phyloP scores from a whole-genome alignment of 2,797 vertebrate species.

The Coccyzus lansbergi region DNA sequence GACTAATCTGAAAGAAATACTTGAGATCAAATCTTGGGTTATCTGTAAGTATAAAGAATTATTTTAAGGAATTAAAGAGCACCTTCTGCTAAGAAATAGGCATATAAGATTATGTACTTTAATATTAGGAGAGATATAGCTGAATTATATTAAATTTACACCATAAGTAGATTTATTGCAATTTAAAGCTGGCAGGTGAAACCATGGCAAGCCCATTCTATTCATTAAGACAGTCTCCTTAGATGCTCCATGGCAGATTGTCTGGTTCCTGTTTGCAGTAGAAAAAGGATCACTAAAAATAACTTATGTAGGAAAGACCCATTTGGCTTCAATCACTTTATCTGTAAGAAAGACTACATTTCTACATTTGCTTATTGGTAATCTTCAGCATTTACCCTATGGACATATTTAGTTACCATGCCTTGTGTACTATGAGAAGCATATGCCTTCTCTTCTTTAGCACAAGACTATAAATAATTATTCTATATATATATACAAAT shows the following conservation, averaged over 20 bases:
- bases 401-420: neutral
- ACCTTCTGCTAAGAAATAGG: neutral
- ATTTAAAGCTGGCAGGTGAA: neutral
- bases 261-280: neutral
- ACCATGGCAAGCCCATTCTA: neutral
- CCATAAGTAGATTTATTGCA: neutral
- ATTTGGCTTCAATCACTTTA: neutral
- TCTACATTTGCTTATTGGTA: neutral
- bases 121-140: neutral
- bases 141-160: conserved; percentile 12
- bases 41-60: neutral
- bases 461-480: neutral
- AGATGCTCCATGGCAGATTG: neutral
- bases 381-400: neutral
- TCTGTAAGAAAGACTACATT: neutral
- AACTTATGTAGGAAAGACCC: neutral
- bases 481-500: too few species aligned
- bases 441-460: neutral
- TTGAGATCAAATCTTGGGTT: neutral
- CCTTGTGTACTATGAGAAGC: neutral
- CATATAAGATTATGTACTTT: neutral
- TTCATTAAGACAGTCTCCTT: neutral
- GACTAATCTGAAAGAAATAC: neutral
- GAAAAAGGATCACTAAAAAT: neutral
- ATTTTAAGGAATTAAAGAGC: neutral